Percentiles rank a stretch among this genome's conserved stretches.
Conservation (phyloP, 2,888 invertebrate genomes). For the Ctenicera cuprea region DNA sequence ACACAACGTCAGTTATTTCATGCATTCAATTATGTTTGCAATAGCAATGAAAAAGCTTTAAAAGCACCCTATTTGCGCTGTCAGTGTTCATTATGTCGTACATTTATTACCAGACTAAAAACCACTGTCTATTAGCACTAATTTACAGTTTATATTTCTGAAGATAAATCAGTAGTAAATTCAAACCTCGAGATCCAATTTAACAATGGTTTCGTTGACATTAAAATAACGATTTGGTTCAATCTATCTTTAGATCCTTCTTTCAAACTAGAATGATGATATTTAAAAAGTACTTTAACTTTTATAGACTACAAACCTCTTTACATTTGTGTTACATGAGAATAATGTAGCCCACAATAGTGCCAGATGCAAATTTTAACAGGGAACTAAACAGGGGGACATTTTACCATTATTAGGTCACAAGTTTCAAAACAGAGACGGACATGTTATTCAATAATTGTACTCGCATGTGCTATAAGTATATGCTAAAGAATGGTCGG, state of each 20-base stretch:
- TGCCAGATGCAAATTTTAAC: too few species aligned
- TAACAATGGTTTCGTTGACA: neutral
- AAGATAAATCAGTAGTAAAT: conserved; percentile 18
- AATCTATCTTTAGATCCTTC: too few species aligned
- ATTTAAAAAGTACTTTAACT: too few species aligned
- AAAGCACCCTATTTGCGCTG: conserved; percentile 2
- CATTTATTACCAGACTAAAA: conserved; percentile 20
- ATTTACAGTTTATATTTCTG: conserved; percentile 21
- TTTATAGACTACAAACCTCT: too few species aligned
- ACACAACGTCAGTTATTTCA: too few species aligned
- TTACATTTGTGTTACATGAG: too few species aligned
- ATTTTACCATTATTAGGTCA: too few species aligned
- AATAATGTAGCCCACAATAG: too few species aligned
- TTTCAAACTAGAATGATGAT: too few species aligned
- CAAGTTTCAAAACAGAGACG: neutral
- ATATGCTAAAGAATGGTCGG: neutral
- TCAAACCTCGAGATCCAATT: neutral
- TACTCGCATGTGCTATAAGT: neutral
- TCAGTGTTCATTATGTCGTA: conserved; percentile 24
- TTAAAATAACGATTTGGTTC: neutral
- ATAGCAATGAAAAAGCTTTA: neutral
- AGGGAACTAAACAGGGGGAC: too few species aligned
- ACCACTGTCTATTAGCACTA: neutral
- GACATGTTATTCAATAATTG: neutral
- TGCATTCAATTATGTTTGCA: too few species aligned